Percentiles rank a stretch among this genome's conserved stretches.
Conservation (phyloP, 2,797 vertebrate species). For the Cygnus olor region DNA sequence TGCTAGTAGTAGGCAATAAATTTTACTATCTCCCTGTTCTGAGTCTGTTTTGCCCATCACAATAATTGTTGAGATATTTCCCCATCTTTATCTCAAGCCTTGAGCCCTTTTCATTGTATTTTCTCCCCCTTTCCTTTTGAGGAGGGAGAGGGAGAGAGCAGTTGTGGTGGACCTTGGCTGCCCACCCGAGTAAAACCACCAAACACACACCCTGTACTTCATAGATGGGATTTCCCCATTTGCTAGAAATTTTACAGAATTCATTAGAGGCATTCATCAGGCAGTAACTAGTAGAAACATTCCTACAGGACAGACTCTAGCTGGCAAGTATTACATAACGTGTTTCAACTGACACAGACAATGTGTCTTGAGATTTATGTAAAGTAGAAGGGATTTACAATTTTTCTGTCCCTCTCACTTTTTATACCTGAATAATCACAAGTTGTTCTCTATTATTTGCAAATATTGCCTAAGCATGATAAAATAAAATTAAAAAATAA, state of each 20-base stretch:
- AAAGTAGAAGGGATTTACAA: not conserved
- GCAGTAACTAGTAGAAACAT: not conserved
- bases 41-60: too few species aligned
- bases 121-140: too few species aligned
- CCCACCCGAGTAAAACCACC: too few species aligned
- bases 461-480: not conserved
- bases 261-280: not conserved
- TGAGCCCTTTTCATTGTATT: too few species aligned
- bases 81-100: too few species aligned
- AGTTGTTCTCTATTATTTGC: not conserved
- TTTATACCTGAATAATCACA: not conserved
- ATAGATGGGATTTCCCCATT: not conserved
- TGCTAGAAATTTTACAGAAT: not conserved
- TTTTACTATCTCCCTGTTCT: too few species aligned
- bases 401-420: not conserved
- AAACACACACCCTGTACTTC: fast-evolving
- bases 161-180: too few species aligned
- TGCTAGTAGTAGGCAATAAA: too few species aligned
- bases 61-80: too few species aligned
- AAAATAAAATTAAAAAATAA: too few species aligned
- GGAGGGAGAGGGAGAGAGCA: too few species aligned
- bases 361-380: not conserved
- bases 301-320: not conserved
- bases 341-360: not conserved
- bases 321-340: not conserved